These are phyloP conservation scores for Centropyge bicolor DNA, from an alignment of 2,797 vertebrate genomes.

Conservation along the genomic window DNA sequence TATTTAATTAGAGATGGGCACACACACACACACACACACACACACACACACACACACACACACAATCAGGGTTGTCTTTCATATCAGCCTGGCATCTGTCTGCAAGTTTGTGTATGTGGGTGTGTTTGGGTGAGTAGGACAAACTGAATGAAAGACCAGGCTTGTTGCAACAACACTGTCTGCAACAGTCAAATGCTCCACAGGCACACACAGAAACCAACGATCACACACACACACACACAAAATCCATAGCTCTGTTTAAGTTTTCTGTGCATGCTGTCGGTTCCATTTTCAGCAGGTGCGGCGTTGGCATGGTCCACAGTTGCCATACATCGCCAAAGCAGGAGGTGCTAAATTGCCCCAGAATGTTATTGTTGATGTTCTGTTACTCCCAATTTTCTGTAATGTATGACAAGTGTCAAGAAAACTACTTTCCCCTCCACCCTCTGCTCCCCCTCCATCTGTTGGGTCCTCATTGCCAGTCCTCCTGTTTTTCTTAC, in stretches of 20 bases:
- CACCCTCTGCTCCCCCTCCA: neutral
- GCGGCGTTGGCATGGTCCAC: neutral
- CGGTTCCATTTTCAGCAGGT: constrained; percentile 6
- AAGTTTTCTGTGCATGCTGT: neutral
- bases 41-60: constrained; percentile 29
- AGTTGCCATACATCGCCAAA: constrained; percentile 1
- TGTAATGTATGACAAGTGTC: constrained; percentile 18
- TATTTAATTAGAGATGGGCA: constrained; percentile 51
- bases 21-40: constrained; percentile 19
- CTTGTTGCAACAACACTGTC: neutral
- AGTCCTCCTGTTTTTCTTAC: constrained; percentile 17
- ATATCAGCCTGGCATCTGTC: constrained; percentile 3
- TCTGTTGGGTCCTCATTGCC: constrained; percentile 19
- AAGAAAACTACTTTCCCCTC: constrained; percentile 16
- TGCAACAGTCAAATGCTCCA: neutral
- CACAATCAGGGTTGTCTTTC: constrained; percentile 3
- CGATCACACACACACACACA: neutral
- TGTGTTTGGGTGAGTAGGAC: neutral
- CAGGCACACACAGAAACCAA: neutral
- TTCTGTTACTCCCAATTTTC: constrained; percentile 11
- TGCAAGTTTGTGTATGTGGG: neutral
- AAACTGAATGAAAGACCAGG: neutral
- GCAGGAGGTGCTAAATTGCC: constrained; percentile 24
- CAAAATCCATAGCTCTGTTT: neutral
- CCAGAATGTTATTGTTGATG: constrained; percentile 8